Conservation (phyloP, 2,888 invertebrate genomes). For the Hirtodrosophila duncani region DNA sequence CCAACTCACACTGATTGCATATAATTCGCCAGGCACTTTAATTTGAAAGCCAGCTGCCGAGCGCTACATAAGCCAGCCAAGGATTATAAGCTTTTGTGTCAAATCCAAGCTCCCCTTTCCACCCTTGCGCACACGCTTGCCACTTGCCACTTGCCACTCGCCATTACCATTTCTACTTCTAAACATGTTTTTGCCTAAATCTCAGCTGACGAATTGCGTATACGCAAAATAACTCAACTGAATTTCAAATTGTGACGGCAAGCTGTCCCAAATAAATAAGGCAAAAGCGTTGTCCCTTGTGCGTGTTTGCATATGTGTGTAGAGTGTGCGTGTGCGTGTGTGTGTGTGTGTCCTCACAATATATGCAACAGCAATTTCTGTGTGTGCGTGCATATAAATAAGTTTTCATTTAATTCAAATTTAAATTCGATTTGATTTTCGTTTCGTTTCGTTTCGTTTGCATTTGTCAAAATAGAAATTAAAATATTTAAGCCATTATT, state of each 20-base stretch:
- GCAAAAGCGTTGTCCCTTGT: too few species aligned
- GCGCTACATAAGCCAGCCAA: slow-evolving; percentile 54
- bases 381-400: too few species aligned
- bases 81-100: slow-evolving; percentile 56
- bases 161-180: background rate
- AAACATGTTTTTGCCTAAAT: slow-evolving; percentile 15
- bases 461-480: background rate
- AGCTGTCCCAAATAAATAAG: slow-evolving; percentile 53
- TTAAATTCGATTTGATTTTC: too few species aligned
- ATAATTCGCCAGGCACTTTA: slow-evolving; percentile 63
- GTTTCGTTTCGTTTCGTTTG: too few species aligned
- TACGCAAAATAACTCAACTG: slow-evolving; percentile 41
- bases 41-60: slow-evolving; percentile 61
- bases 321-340: background rate
- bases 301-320: slow-evolving; percentile 38
- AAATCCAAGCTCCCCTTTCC: slow-evolving; percentile 6
- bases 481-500: slow-evolving; percentile 6
- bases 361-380: too few species aligned
- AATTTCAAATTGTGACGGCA: slow-evolving; percentile 66
- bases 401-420: too few species aligned
- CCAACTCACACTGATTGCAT: slow-evolving; percentile 59
- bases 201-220: slow-evolving; percentile 42
- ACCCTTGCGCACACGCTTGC: too few species aligned
- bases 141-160: too few species aligned
- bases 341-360: background rate